Evolutionary conservation across 1,140 invertebrate species (phyloP), one percentile per base, ranked within the genome.

Genomic region (Dryas iulia): DNA sequence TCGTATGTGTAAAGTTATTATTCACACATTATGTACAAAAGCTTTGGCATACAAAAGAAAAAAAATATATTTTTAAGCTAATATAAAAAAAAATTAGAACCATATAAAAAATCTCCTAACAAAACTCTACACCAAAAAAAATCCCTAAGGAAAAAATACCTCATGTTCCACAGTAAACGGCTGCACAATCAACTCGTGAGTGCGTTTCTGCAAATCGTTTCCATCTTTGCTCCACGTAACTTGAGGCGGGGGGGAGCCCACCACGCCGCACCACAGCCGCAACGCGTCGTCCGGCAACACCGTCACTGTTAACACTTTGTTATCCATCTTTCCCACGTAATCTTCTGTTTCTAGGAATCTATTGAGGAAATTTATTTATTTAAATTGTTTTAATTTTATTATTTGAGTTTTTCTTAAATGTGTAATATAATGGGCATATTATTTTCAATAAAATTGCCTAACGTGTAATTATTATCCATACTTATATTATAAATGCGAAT

Each of bases 191-290:
- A 91, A 59, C 28, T 72, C 66, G 30, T 86, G 69, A 1, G 77
- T 76, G 7, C 84, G 76, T 12, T 69, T 66, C 7, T 72, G 54
- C n/a, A 84, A 54, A 8, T 67, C 59, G 5, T 67, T 68, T 4
- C 71, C 69, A 10, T 92, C 93, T 66, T 93, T 93, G 0, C 80
- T 90, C 95, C 95, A 96, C 0, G 86, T 89, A 3, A 95, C 91
- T 3, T 73, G 78, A 0, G 95, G 95, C 0, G 93, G 88, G 0
- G 95, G 95, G 63, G 92, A 92, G 1, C 94, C 95, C 7, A 93
- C 92, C 0, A 86, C 94, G 1, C 93, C 94, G 78, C 95, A 96
- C 80, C 95, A 94, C 39, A 96, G 74, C 0, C 83, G 69, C 1
- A 91, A 62, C 0, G 74, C 64, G 1, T 73, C 78, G 54, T 77